A percentile compares a stretch with the other conserved stretches of the same genome.
Conservation (phyloP, 2,888 invertebrate species). For the Synergus itoensis region DNA sequence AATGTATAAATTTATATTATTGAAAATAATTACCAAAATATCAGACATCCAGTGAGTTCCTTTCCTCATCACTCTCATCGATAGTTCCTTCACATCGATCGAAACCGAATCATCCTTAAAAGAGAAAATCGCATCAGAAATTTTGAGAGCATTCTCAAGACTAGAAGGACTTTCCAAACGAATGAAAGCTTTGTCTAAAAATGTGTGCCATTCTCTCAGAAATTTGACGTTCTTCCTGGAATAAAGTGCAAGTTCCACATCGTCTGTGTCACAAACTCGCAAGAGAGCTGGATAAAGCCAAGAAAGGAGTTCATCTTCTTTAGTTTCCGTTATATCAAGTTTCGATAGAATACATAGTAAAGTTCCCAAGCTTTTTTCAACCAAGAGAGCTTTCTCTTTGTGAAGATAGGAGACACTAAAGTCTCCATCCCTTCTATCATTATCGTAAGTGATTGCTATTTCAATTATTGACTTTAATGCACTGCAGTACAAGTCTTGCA, state of each 20-base stretch:
- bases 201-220: conserved; percentile 66
- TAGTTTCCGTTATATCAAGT: conserved; percentile 63
- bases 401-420: not conserved
- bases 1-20: conserved; percentile 5
- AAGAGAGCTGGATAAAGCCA: conserved; percentile 67
- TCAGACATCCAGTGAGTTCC: conserved; percentile 70
- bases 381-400: conserved; percentile 33
- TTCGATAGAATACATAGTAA: conserved; percentile 69
- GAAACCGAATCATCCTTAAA: conserved; percentile 50
- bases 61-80: conserved; percentile 62
- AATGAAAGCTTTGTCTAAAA: conserved; percentile 61
- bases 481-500: conserved; percentile 68
- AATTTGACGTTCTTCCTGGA: conserved; percentile 65
- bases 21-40: conserved; percentile 66
- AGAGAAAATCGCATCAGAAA: conserved; percentile 61
- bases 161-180: conserved; percentile 54
- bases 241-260: conserved; percentile 68
- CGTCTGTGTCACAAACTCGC: conserved; percentile 55
- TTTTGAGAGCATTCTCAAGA: conserved; percentile 59
- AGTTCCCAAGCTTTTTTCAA: conserved; percentile 50
- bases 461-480: conserved; percentile 61
- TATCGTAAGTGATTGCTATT: conserved; percentile 54
- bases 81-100: conserved; percentile 65
- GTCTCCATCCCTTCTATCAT: conserved; percentile 33
- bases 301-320: conserved; percentile 61